These are phyloP conservation scores for Semotilus atromaculatus DNA, from an alignment of 2,797 vertebrate genomes.

Conservation along the genomic window DNA sequence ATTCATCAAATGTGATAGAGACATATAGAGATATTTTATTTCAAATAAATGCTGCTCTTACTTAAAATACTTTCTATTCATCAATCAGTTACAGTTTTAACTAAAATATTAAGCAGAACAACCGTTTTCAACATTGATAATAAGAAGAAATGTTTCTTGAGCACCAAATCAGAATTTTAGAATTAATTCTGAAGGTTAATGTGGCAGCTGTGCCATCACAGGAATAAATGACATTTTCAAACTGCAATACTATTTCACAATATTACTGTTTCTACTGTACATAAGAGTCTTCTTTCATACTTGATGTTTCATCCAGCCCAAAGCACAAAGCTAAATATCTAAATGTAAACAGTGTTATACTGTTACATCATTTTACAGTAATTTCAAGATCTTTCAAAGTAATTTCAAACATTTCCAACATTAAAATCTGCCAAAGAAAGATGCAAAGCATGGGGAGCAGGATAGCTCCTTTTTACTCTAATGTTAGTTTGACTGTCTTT, in stretches of 20 bases:
- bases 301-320: not conserved
- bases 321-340: not conserved
- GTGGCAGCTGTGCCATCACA: not conserved
- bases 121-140: not conserved
- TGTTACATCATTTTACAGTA: not conserved
- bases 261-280: not conserved
- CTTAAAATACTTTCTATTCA: not conserved
- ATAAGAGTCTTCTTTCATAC: not conserved
- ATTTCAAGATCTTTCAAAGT: too few relatives aligned
- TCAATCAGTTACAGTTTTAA: not conserved
- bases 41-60: too few relatives aligned
- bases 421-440: not conserved
- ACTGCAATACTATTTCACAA: not conserved
- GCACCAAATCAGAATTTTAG: not conserved
- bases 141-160: not conserved
- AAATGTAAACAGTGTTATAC: not conserved
- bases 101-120: not conserved
- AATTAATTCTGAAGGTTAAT: not conserved
- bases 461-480: not conserved
- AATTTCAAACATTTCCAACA: too few relatives aligned
- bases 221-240: not conserved
- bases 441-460: not conserved
- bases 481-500: slow-evolving; percentile 26
- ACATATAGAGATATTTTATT: too few relatives aligned
- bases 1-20: not conserved